These are phyloP conservation scores for Diabrotica balteata DNA, from an alignment of 2,888 invertebrate genomes.

Conservation along the genomic window DNA sequence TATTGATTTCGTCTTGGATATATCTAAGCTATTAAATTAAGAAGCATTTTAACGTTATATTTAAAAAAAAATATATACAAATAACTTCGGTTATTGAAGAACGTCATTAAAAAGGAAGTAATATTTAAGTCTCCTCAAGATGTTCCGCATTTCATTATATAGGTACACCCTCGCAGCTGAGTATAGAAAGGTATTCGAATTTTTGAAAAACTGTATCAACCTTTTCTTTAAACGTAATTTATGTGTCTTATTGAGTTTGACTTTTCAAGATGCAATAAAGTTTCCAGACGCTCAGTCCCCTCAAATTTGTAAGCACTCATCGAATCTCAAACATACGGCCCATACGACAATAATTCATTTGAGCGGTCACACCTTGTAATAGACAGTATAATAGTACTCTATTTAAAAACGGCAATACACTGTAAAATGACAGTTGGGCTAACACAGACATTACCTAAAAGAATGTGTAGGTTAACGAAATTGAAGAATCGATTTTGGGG, in stretches of 20 bases:
- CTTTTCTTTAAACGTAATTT: background rate
- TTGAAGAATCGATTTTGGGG: slow-evolving; percentile 15
- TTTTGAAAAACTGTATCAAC: background rate
- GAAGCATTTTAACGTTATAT: too few species aligned
- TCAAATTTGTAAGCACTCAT: slow-evolving; percentile 46
- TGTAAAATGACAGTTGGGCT: slow-evolving; percentile 49
- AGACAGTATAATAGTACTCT: slow-evolving; percentile 35
- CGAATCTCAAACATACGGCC: slow-evolving; percentile 45
- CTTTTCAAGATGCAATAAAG: slow-evolving; percentile 8
- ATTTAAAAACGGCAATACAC: slow-evolving; percentile 48
- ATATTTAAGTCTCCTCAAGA: too few species aligned
- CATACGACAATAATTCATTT: slow-evolving; percentile 46
- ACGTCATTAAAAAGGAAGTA: too few species aligned
- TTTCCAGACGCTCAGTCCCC: slow-evolving; percentile 26
- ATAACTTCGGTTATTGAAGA: too few species aligned
- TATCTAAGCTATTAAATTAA: too few species aligned
- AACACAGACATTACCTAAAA: slow-evolving; percentile 21
- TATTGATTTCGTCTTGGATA: too few species aligned
- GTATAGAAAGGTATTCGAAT: background rate
- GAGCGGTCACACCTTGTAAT: slow-evolving; percentile 43
- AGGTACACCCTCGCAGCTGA: background rate
- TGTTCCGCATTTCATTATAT: background rate
- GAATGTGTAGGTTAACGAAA: slow-evolving; percentile 8
- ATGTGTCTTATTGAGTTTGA: slow-evolving; percentile 5
- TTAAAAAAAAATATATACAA: too few species aligned